Conservation (phyloP, 2,888 invertebrate genomes). For the Caenorhabditis zanzibari region DNA sequence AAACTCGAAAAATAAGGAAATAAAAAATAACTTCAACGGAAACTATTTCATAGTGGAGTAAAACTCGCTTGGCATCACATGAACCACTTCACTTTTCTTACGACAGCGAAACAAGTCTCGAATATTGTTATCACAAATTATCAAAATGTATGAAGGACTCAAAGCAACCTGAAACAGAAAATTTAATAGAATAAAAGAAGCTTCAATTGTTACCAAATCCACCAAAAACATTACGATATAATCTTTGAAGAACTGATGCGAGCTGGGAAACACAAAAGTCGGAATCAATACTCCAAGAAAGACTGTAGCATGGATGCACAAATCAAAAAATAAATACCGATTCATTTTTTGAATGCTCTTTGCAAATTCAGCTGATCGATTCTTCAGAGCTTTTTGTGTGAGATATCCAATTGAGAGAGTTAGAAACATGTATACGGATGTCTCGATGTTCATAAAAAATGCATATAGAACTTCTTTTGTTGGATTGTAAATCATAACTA, state of each 20-base stretch:
- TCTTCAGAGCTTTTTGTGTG: not conserved
- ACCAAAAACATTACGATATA: not conserved
- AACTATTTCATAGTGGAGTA: not conserved
- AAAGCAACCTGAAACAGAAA: slow-evolving; percentile 5
- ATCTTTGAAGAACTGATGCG: not conserved
- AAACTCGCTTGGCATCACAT: slow-evolving; percentile 7
- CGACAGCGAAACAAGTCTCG: slow-evolving; percentile 5
- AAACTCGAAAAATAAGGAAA: too few species aligned
- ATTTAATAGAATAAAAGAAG: not conserved
- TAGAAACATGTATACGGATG: not conserved
- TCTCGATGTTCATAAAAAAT: slow-evolving; percentile 6
- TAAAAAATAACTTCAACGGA: too few species aligned
- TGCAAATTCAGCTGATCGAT: not conserved
- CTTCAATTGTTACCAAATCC: slow-evolving; percentile 31
- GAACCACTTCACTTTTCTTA: not conserved
- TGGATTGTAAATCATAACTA: not conserved
- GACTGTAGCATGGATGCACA: not conserved
- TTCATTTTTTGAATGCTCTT: not conserved
- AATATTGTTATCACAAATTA: slow-evolving; percentile 16
- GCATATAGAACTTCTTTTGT: not conserved
- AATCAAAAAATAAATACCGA: not conserved
- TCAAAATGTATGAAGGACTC: slow-evolving; percentile 5
- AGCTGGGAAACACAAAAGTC: not conserved
- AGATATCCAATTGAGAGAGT: slow-evolving; percentile 1
- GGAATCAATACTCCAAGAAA: slow-evolving; percentile 7